Evolutionary conservation across 2,888 invertebrate species (phyloP), one percentile per base, ranked within the genome.

Genomic region (Ferdinandea cuprea): DNA sequence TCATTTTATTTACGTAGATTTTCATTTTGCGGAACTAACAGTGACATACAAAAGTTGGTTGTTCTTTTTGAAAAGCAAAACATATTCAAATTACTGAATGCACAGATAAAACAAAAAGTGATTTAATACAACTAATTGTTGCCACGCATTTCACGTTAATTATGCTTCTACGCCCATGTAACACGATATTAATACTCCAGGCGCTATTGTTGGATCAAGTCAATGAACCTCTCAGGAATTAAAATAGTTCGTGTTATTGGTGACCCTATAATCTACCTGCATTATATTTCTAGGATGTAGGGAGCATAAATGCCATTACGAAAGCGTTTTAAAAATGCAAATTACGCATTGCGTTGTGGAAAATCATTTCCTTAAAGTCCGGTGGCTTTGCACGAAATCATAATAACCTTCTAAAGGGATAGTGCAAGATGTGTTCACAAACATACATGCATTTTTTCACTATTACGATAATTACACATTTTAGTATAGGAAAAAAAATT

Each of bases 1-100:
- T 77, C 69, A 77, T 42, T 79, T 65, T 72, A 66, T 54, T 72
- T 72, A 50, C 59, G 50, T 30, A 28, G 35, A 65, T 13, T 52
- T 54, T 46, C 25, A 6, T 44, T 25, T 44, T 19, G 11, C 37
- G 52, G 11, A 30, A 50, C 15, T 13, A 9, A 77, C 56, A 77
- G 77, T 77, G 30, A 40, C 25, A 0, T 19, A 1, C 8, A 19
- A n/a, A 42, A 63, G 56, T 76, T 28, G 15, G 8, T 3, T 13
- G 37, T 13, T 37, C 13, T 7, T 7, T 2, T 15, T 15, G 7
- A 15, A 40, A 15, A 40, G 13, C 1, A 13, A 37, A 40, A 15
- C 11, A 11, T 11, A 15, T 13, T 15, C 15, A 15, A 13, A 40
- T 2, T 40, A 40, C 11, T 37, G 13, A 37, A 15, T 40, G 15